phyloP scores from a whole-genome alignment of 2,113 vertebrate species.

The Clinocottus analis region DNA sequence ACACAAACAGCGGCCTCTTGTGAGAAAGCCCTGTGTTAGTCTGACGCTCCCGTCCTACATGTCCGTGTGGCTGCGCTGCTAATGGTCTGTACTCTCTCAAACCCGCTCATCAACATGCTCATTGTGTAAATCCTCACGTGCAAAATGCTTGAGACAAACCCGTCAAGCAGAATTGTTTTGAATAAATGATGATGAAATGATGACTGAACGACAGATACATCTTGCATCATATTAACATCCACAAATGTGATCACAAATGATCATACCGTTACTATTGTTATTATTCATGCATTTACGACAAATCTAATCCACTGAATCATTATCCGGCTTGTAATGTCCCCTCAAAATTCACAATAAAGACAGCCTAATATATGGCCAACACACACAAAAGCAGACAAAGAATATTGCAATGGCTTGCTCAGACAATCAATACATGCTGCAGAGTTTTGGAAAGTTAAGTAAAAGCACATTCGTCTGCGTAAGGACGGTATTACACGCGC shows the following conservation, averaged over 20 bases:
- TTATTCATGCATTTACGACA: background rate
- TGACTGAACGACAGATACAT: background rate
- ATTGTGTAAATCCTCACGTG: background rate
- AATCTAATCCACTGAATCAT: background rate
- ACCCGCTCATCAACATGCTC: background rate
- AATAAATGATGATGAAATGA: background rate
- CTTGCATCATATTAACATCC: background rate
- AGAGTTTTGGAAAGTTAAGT: constrained; percentile 32
- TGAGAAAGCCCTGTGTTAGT: background rate
- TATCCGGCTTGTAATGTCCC: background rate
- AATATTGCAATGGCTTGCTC: background rate
- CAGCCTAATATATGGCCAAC: background rate
- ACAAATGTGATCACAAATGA: background rate
- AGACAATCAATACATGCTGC: background rate
- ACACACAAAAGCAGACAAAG: background rate
- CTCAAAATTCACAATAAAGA: background rate
- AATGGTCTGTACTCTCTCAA: background rate
- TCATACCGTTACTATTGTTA: background rate
- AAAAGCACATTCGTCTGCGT: constrained; percentile 9
- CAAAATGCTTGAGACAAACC: background rate
- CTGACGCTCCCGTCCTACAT: background rate
- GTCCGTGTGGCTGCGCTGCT: background rate
- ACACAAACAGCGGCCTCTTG: background rate
- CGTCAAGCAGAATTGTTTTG: background rate
- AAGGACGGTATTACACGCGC: background rate